These are phyloP conservation scores for Anoura caudifer DNA, from an alignment of 2,113 vertebrate genomes.

Conservation along the genomic window DNA sequence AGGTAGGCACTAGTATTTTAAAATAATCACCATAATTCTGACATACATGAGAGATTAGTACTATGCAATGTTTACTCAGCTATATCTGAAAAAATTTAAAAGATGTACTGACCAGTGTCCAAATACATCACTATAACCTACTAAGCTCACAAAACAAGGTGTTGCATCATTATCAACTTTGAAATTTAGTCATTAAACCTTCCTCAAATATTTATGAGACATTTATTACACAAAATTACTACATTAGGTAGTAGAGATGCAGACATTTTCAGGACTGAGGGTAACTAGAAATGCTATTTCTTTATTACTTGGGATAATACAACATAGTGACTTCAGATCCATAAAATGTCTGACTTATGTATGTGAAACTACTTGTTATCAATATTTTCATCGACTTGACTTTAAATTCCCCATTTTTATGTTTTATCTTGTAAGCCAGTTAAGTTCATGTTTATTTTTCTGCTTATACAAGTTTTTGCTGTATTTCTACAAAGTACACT, in stretches of 20 bases:
- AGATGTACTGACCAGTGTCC: not conserved
- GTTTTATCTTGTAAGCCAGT: not conserved
- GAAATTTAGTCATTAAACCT: not conserved
- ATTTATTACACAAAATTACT: not conserved
- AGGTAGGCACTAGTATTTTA: not conserved
- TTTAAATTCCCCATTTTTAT: not conserved
- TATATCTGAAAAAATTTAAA: not conserved
- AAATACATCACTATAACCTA: not conserved
- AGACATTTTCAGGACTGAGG: not conserved
- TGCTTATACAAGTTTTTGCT: not conserved
- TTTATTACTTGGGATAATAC: not conserved
- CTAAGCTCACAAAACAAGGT: not conserved
- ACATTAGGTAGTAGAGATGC: not conserved
- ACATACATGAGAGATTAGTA: not conserved
- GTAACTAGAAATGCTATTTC: not conserved
- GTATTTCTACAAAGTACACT: not conserved
- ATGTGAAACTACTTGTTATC: not conserved
- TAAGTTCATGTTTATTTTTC: not conserved
- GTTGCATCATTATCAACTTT: not conserved
- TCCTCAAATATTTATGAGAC: not conserved
- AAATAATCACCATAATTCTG: not conserved
- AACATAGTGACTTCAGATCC: not conserved
- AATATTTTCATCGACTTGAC: not conserved
- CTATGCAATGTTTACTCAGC: not conserved
- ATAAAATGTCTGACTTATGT: not conserved